Conservation (phyloP, 2,113 vertebrate species). For the Hippolais icterina region DNA sequence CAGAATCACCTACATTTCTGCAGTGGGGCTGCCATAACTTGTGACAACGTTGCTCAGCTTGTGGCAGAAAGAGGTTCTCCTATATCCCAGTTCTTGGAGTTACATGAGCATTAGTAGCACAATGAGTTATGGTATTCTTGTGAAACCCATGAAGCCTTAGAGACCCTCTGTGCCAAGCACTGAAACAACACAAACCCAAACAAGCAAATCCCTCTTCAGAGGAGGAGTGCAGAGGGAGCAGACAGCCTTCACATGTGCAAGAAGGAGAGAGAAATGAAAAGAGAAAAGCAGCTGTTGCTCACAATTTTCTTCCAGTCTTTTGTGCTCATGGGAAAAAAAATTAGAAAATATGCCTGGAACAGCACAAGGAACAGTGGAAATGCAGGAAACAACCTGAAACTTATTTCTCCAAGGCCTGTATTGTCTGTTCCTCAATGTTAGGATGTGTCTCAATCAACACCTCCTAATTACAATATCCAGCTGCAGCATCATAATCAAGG, state of each 20-base stretch:
- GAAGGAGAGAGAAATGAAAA: background rate
- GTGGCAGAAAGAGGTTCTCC: background rate
- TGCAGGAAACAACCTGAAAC: background rate
- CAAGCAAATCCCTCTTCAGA: background rate
- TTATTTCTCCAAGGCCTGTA: background rate
- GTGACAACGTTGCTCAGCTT: background rate
- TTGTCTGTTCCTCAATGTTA: background rate
- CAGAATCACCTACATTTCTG: background rate
- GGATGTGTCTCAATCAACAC: background rate
- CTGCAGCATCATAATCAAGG: background rate
- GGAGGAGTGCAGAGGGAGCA: accelerated
- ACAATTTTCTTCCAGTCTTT: background rate
- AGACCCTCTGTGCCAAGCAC: background rate
- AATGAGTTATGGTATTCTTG: background rate
- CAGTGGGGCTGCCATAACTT: background rate
- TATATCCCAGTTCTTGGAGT: background rate
- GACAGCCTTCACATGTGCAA: accelerated
- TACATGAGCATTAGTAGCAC: background rate
- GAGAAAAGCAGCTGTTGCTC: background rate
- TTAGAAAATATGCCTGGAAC: background rate
- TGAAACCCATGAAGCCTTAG: background rate
- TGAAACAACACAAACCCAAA: background rate
- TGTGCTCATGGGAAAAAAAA: background rate
- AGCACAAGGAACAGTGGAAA: background rate
- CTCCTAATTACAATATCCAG: background rate